phyloP scores from a whole-genome alignment of 2,888 invertebrate species.

The Amiota mariae region DNA sequence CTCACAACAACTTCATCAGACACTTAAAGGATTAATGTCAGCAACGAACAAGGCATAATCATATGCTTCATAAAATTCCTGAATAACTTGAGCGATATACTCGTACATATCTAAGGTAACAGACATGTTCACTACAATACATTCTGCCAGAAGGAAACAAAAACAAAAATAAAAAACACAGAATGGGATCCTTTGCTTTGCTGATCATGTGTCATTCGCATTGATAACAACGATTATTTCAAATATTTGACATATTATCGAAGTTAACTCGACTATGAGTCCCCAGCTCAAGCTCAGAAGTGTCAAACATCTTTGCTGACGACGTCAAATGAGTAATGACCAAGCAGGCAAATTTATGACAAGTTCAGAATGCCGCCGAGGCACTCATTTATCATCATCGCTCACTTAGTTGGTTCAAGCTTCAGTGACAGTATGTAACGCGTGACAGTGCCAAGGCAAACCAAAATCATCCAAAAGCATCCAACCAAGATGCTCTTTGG shows the following conservation, averaged over 20 bases:
- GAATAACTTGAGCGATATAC: background rate
- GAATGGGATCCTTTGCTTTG: background rate
- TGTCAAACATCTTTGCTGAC: slow-evolving; percentile 31
- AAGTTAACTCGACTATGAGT: slow-evolving; percentile 40
- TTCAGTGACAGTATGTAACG: slow-evolving; percentile 45
- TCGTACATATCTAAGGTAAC: background rate
- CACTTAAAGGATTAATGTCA: slow-evolving; percentile 42
- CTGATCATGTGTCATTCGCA: slow-evolving; percentile 66
- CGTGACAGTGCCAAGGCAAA: slow-evolving; percentile 54
- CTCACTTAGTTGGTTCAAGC: slow-evolving; percentile 29
- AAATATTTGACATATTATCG: slow-evolving; percentile 66
- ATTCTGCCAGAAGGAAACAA: background rate
- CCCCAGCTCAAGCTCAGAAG: slow-evolving; percentile 20
- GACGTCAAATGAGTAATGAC: slow-evolving; percentile 65
- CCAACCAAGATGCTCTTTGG: slow-evolving; percentile 15
- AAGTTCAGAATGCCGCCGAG: slow-evolving; percentile 69
- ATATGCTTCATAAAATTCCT: slow-evolving; percentile 30
- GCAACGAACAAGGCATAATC: slow-evolving; percentile 26
- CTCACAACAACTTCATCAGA: slow-evolving; percentile 30
- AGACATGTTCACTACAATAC: background rate
- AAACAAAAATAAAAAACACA: background rate
- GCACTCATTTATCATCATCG: slow-evolving; percentile 65
- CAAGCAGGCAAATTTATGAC: slow-evolving; percentile 72
- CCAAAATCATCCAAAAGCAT: slow-evolving; percentile 3
- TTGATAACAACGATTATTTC: slow-evolving; percentile 70